Evolutionary conservation across 2,113 vertebrate species (phyloP), one percentile per base, ranked within the genome.

Genomic region (Plestiodon gilberti): DNA sequence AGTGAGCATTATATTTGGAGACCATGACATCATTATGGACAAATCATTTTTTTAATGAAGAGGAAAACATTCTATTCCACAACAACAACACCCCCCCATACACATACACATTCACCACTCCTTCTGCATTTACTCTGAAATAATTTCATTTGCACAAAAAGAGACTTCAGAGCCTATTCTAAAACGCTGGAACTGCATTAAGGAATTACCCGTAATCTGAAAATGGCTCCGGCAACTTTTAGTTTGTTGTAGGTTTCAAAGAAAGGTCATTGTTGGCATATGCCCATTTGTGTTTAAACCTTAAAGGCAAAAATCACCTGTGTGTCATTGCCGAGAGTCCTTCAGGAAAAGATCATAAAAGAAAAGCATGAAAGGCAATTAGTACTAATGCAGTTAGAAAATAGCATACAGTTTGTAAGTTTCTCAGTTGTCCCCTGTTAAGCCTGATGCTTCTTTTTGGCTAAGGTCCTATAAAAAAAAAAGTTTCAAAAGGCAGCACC

Each of bases 81-180:
- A n/a, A n/a, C n/a, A 61, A 74, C 33, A 73, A 48, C 83, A 11
- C 70, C 87, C 70, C 17, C 48, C n/a, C n/a, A n/a, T n/a, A n/a
- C n/a, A 57, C 55, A 57, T 57, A 13, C 13, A 57, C 43, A 48
- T 48, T 48, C 43, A 48, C 43, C 43, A 57, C 55, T 57, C 76
- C 73, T 83, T 83, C 75, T 83, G 40, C 65, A 64, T 88, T 89
- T 80, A 80, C 86, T 87, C 89, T 89, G 75, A 89, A 74, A 82
- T 69, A 3, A 64, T 75, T 0, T 62, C 81, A 84, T 30, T 33
- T 35, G 8, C 55, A 17, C 61, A 89, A 90, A 89, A 59, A 82
- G 48, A 18, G 1, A 35, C 57, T 73, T 7, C 30, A 83, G 38
- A 81, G 14, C 1, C 67, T 90, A 40, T 81, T 87, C 81, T 30